Evolutionary conservation across 2,888 invertebrate species (phyloP), one percentile per base, ranked within the genome.

Genomic region (Agrotis ipsilon): DNA sequence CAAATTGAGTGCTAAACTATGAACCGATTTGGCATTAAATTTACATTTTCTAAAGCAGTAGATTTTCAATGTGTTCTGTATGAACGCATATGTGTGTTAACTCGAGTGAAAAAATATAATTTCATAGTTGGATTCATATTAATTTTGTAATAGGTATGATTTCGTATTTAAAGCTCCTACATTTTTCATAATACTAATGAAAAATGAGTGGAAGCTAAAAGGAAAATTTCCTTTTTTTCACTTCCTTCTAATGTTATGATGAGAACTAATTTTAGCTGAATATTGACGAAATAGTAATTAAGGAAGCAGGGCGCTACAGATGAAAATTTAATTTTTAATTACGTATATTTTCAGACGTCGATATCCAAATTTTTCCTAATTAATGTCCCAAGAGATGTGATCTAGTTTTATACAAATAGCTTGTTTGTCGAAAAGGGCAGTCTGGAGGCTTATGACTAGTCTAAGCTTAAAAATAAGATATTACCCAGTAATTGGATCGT

Each of bases 1-100:
- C 7, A 27, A 45, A 32, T 45, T 19, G 9, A 5, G 11, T 43
- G 5, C n/a, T 14, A 59, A 32, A 39, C 14, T 19, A 1, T 24
- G 16, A 55, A 49, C 32, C 4, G 24, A 61, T 21, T 43, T 45
- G 13, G 19, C 18, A 27, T 14, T 58, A 13, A 13, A 58, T 58
- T 59, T 48, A 13, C 1, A 68, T 64, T 72, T 67, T 64, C 61
- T 43, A 55, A 43, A 27, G 24, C 24, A 57, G 19, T 48, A 46
- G 2, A 39, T 55, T 62, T 51, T 6, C n/a, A 51, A 64, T 68
- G n/a, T 60, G 39, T 57, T 59, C 19, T n/a, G 18, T 51, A 54
- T 68, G 18, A n/a, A 54, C 21, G 43, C 13, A 16, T 14, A 14
- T 48, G 18, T 48, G 18, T n/a, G 19, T 58, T 18, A 46, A 16